These are phyloP conservation scores for Eilema caniola DNA, from an alignment of 2,888 invertebrate species.

Conservation along the genomic window DNA sequence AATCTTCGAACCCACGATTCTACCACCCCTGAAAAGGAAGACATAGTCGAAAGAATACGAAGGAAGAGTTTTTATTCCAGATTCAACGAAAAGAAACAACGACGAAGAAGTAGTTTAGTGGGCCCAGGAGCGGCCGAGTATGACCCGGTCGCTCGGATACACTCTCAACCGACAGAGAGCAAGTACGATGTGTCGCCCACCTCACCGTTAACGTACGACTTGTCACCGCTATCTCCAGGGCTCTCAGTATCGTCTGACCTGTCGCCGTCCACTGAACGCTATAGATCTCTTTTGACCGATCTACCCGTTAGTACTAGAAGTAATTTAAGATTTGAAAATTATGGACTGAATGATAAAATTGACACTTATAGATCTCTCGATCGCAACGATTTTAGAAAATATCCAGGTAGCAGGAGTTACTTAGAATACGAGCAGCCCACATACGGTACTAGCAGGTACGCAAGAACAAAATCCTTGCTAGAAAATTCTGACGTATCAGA, in stretches of 20 bases:
- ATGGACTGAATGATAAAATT: slow-evolving; percentile 78
- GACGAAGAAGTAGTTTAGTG: slow-evolving; percentile 89
- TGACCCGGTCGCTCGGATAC: slow-evolving; percentile 80
- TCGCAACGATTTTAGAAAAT: slow-evolving; percentile 80
- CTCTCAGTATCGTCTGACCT: slow-evolving; percentile 75
- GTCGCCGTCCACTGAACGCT: slow-evolving; percentile 80
- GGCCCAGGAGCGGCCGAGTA: slow-evolving; percentile 88
- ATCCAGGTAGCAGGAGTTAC: slow-evolving; percentile 75
- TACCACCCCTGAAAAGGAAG: slow-evolving; percentile 87
- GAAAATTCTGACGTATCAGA: slow-evolving; percentile 76
- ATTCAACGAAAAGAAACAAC: slow-evolving; percentile 94
- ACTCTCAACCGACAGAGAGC: slow-evolving; percentile 69
- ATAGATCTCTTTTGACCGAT: slow-evolving; percentile 75
- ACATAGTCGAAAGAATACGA: slow-evolving; percentile 94
- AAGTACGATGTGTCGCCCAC: slow-evolving; percentile 77
- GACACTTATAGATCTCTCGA: slow-evolving; percentile 83
- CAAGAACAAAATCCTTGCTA: slow-evolving; percentile 80
- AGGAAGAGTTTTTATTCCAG: slow-evolving; percentile 96
- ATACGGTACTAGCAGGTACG: slow-evolving; percentile 76
- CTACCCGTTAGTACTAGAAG: slow-evolving; percentile 69
- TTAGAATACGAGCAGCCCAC: slow-evolving; percentile 80
- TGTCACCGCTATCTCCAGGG: slow-evolving; percentile 80
- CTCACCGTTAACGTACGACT: slow-evolving; percentile 74
- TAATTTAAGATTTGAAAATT: slow-evolving; percentile 74
- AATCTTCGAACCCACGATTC: slow-evolving; percentile 80